phyloP scores from a whole-genome alignment of 2,113 vertebrate genomes.

The Cavia porcellus region DNA sequence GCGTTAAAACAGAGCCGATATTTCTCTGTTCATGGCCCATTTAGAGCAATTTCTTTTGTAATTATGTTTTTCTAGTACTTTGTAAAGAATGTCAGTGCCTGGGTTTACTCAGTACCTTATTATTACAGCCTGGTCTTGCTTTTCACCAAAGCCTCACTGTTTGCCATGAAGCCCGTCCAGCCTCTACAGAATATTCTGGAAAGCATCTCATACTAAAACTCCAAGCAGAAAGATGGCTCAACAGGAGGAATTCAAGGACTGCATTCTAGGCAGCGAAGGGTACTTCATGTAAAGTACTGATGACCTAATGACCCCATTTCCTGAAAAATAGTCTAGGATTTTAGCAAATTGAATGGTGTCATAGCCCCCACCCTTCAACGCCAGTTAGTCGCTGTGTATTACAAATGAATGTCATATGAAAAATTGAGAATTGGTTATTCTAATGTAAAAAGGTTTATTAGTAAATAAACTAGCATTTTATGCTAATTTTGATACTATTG shows the following conservation, averaged over 20 bases:
- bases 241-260: background rate
- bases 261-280: background rate
- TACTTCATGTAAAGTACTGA: slow-evolving; percentile 34
- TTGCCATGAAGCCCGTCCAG: background rate
- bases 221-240: background rate
- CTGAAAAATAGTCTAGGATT: background rate
- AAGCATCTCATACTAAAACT: slow-evolving; percentile 49
- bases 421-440: background rate
- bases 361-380: slow-evolving; percentile 2
- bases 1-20: slow-evolving; percentile 11
- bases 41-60: background rate
- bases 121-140: background rate
- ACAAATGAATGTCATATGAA: background rate
- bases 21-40: background rate
- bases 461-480: slow-evolving; percentile 22
- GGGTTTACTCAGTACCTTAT: background rate
- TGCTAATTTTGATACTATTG: slow-evolving; percentile 13
- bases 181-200: background rate
- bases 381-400: background rate
- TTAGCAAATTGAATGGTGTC: slow-evolving; percentile 9
- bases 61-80: background rate
- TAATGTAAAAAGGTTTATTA: background rate
- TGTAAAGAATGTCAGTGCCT: slow-evolving; percentile 25
- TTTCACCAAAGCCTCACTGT: background rate
- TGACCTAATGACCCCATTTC: background rate